phyloP scores from a whole-genome alignment of 1,140 invertebrate genomes.

The Antheraea mylitta region DNA sequence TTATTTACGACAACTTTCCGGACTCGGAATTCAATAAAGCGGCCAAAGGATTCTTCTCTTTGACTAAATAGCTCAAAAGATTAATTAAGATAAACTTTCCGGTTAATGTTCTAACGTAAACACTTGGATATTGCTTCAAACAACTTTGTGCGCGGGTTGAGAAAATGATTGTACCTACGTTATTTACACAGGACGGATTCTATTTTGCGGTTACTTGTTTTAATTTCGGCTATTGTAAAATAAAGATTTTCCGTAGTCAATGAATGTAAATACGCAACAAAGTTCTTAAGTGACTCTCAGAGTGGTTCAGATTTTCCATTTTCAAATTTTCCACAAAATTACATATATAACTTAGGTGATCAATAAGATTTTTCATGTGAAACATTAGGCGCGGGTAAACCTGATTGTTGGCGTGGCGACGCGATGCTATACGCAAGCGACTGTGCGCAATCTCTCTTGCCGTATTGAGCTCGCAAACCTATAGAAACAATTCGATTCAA shows the following conservation, averaged over 20 bases:
- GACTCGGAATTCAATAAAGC: conserved; percentile 66
- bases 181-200: not conserved
- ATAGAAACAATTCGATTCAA: too few species aligned
- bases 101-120: conserved; percentile 47
- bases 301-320: too few species aligned
- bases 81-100: conserved; percentile 65
- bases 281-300: too few species aligned
- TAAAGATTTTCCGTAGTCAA: not conserved
- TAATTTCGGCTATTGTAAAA: not conserved
- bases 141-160: conserved; percentile 25
- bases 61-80: conserved; percentile 71
- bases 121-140: conserved; percentile 40
- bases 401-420: too few species aligned
- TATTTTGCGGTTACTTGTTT: conserved; percentile 5
- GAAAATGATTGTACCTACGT: conserved; percentile 25
- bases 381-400: too few species aligned
- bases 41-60: conserved; percentile 63
- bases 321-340: too few species aligned
- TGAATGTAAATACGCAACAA: too few species aligned
- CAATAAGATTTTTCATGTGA: too few species aligned
- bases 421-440: too few species aligned
- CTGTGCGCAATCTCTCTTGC: too few species aligned
- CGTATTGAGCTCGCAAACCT: too few species aligned
- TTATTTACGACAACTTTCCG: conserved; percentile 63
- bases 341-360: too few species aligned